These are phyloP conservation scores for Cherax destructor DNA, from an alignment of 1,140 invertebrate genomes.

Conservation along the genomic window DNA sequence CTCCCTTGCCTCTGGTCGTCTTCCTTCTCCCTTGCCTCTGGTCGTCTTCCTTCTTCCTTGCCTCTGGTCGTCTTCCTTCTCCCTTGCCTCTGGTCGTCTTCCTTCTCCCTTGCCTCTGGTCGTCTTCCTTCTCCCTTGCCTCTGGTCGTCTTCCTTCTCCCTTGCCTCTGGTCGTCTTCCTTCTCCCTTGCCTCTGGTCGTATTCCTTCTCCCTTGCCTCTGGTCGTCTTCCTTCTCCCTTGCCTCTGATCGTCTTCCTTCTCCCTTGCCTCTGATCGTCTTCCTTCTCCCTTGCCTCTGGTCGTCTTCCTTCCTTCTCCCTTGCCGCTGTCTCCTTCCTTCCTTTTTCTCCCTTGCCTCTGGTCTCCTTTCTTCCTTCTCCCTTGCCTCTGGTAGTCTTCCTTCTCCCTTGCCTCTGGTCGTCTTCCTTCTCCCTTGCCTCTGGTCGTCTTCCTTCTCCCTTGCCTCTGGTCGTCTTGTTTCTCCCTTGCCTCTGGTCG, in stretches of 20 bases:
- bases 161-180: background rate
- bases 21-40: background rate
- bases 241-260: background rate
- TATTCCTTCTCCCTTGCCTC: too few species aligned
- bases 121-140: background rate
- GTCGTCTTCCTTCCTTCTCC: background rate
- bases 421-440: too few species aligned
- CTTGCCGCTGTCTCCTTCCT: background rate
- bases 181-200: too few species aligned
- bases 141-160: background rate
- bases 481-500: background rate
- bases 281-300: background rate
- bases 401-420: background rate
- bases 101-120: background rate
- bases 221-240: conserved; percentile 20
- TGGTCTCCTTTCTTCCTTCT: background rate
- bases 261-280: background rate
- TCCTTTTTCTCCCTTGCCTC: background rate
- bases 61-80: too few species aligned
- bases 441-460: background rate
- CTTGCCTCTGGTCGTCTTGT: background rate
- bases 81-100: too few species aligned
- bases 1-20: background rate
- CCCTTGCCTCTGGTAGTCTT: background rate
- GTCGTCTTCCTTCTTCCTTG: too few species aligned